A percentile compares a stretch with the other conserved stretches of the same genome.
Conservation (phyloP, 2,797 vertebrate genomes). For the Pristis pectinata region DNA sequence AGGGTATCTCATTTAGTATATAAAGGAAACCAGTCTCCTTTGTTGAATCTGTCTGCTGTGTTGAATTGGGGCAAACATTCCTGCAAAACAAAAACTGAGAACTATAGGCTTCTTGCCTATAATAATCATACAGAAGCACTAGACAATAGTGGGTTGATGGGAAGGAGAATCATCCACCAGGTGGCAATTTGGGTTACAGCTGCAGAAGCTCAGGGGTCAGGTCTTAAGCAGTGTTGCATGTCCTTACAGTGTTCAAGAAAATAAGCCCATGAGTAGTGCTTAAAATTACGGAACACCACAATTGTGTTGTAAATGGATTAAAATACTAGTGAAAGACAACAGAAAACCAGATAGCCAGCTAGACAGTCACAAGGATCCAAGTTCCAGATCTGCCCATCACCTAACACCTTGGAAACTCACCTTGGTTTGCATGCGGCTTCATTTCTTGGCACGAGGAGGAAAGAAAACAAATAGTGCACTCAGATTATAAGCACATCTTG, state of each 20-base stretch:
- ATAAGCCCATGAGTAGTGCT: neutral
- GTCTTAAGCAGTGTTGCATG: neutral
- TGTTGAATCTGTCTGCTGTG: neutral
- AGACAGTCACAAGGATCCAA: neutral
- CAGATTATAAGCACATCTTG: neutral
- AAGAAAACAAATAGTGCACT: neutral
- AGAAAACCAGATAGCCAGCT: neutral
- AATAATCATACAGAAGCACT: constrained; percentile 20
- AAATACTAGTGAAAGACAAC: neutral
- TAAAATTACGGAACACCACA: neutral
- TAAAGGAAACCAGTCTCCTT: constrained; percentile 2
- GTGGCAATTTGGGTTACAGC: neutral
- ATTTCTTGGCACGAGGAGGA: neutral
- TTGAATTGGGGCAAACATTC: constrained; percentile 5
- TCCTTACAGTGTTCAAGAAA: neutral
- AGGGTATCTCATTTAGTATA: neutral
- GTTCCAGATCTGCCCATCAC: neutral
- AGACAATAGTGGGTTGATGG: neutral
- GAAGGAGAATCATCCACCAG: neutral
- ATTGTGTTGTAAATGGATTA: neutral
- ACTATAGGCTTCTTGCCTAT: neutral
- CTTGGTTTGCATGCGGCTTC: neutral
- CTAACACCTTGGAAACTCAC: neutral
- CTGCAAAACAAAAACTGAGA: neutral
- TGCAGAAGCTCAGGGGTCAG: neutral